Base-by-base conservation (phyloP, 2,888 invertebrate genomes). In the Heliconius cydno region DNA sequence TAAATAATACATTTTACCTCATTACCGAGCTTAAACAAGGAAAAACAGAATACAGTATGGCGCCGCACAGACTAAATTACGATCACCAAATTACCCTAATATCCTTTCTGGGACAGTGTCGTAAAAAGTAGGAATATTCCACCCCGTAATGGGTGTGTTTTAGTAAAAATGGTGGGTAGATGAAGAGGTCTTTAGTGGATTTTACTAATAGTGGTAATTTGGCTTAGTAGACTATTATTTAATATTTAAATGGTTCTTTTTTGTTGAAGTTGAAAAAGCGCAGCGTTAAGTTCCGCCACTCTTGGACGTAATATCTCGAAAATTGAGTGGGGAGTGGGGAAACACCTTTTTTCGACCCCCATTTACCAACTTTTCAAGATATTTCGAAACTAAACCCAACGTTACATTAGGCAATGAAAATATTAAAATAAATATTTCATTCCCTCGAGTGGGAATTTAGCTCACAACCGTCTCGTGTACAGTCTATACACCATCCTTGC, bases 61-160 rank as follows among this genome's bases (percentile, higher is more conserved):
- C 81, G 79, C 77, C 79, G 77, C 74, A 19, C 52, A 52, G 79
- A 57, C 80, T 80, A 79, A 82, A 83, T 79, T 78, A 75, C 78
- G 77, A 81, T 80, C 80, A 82, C 81, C 81, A 83, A 83, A 84
- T 83, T 83, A 82, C 82, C 82, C 79, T 83, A 81, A 81, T 80
- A 77, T 67, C 63, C 66, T 60, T 73, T 25, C 34, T 38, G 60
- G 73, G 4, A 57, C 19, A 60, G 73, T 60, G 34, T 60, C 34
- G 34, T 73, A 72, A 72, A 72, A 72, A 72, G 52, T 57, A 22
- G 22, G 52, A 52, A 66, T 76, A 67, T 76, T 68, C 12, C 15
- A 34, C 10, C 15, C 57, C 15, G 38, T 70, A 70, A 76, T n/a
- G n/a, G n/a, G 15, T 13, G 12, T 57, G 13, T n/a, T 34, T 57